A percentile compares a stretch with the other conserved stretches of the same genome.
Conservation (phyloP, 2,113 vertebrate species). For the Scopus umbretta region DNA sequence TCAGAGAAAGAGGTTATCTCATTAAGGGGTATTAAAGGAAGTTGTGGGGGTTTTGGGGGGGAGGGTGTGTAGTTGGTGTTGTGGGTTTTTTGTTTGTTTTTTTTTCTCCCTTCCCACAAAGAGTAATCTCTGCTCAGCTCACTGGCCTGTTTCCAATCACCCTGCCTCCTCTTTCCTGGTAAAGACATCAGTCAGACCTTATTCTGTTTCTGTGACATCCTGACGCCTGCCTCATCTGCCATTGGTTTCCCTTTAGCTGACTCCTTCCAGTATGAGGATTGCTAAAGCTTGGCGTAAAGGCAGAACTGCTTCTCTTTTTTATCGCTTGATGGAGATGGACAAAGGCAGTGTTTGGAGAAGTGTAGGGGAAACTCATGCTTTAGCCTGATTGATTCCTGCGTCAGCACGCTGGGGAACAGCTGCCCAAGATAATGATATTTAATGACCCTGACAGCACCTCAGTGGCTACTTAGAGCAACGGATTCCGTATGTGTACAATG, state of each 20-base stretch:
- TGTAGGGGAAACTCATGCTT: neutral
- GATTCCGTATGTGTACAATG: neutral
- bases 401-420: constrained; percentile 24
- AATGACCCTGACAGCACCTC: constrained; percentile 42
- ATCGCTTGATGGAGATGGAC: neutral
- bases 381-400: constrained; percentile 15
- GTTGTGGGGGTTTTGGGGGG: neutral
- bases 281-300: constrained; percentile 35
- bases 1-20: neutral
- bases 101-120: neutral
- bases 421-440: constrained; percentile 64
- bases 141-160: neutral
- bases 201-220: constrained; percentile 64
- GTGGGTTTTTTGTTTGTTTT: neutral
- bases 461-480: neutral
- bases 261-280: neutral
- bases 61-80: neutral
- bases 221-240: constrained; percentile 46
- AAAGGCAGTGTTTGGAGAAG: neutral
- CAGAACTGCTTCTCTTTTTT: neutral
- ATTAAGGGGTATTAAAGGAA: neutral
- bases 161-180: neutral
- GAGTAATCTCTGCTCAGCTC: neutral
- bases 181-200: constrained; percentile 56
- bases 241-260: constrained; percentile 64